A percentile compares a stretch with the other conserved stretches of the same genome.
Evolutionary conservation across 1,140 invertebrate genomes (phyloP).

Genomic region (Diuraphis noxia): DNA sequence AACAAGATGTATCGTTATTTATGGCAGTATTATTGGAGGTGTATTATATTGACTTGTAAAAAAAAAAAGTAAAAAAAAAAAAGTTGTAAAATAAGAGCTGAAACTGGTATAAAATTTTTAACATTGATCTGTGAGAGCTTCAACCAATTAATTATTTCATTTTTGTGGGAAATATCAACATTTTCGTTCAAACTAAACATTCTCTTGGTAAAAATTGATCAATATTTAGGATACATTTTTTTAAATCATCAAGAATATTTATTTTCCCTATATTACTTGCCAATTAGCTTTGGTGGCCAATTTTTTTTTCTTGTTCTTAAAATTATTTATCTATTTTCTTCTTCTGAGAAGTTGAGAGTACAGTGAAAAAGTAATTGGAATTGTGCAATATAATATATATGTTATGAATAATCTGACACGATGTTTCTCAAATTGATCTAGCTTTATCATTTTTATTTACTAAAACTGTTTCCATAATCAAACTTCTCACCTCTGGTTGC

Average conservation of each 20-base stretch:
- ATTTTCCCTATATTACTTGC: background rate
- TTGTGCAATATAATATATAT: background rate
- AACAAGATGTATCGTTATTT: background rate
- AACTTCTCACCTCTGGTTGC: background rate
- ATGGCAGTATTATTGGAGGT: background rate
- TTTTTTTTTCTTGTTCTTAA: background rate
- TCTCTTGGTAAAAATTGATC: background rate
- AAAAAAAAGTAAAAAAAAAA: too few relatives aligned
- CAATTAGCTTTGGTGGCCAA: background rate
- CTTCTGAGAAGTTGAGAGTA: background rate
- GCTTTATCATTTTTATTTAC: background rate
- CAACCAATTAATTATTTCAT: background rate
- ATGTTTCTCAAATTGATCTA: background rate
- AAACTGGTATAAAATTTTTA: background rate
- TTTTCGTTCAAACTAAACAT: background rate
- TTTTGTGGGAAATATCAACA: background rate
- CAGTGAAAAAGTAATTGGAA: background rate
- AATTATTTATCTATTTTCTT: background rate
- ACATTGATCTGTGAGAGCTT: background rate
- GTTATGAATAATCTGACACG: background rate
- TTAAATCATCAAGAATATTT: background rate
- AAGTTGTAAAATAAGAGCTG: too few relatives aligned
- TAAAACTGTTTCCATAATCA: background rate
- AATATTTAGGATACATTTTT: background rate
- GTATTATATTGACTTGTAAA: background rate